Evolutionary conservation across 2,113 vertebrate genomes (phyloP).

Genomic region (Chroicocephalus ridibundus): DNA sequence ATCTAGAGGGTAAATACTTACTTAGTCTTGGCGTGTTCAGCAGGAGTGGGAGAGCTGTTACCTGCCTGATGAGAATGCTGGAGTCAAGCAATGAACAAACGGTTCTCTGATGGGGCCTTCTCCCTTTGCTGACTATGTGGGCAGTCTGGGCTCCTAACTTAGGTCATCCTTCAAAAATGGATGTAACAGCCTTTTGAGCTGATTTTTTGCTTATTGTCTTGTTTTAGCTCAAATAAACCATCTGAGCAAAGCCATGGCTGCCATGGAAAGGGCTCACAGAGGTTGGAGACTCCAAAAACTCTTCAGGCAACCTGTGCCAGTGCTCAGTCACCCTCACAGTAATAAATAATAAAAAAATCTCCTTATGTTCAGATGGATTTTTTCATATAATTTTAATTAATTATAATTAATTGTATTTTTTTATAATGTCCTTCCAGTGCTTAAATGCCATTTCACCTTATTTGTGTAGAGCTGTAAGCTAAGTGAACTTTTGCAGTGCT

Average conservation of each 20-base stretch:
- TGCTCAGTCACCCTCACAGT: neutral
- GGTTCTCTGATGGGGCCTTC: neutral
- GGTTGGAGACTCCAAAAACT: neutral
- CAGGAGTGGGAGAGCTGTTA: neutral
- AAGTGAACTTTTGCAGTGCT: neutral
- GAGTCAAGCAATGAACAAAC: neutral
- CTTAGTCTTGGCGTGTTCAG: neutral
- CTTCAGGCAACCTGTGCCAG: neutral
- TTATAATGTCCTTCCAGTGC: neutral
- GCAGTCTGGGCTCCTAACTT: neutral
- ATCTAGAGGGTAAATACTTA: neutral
- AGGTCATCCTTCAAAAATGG: neutral
- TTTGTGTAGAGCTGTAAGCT: neutral
- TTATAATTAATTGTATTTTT: neutral
- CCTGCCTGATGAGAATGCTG: neutral
- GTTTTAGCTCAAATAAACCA: neutral
- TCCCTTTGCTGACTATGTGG: rapidly evolving
- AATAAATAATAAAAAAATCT: neutral
- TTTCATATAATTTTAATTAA: neutral
- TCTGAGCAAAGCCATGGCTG: neutral
- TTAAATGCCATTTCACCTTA: neutral
- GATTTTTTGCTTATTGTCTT: neutral
- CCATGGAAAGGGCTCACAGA: neutral
- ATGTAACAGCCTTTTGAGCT: neutral
- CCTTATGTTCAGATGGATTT: neutral